Base-by-base conservation (phyloP, 2,113 vertebrate genomes). In the Engraulis encrasicolus region DNA sequence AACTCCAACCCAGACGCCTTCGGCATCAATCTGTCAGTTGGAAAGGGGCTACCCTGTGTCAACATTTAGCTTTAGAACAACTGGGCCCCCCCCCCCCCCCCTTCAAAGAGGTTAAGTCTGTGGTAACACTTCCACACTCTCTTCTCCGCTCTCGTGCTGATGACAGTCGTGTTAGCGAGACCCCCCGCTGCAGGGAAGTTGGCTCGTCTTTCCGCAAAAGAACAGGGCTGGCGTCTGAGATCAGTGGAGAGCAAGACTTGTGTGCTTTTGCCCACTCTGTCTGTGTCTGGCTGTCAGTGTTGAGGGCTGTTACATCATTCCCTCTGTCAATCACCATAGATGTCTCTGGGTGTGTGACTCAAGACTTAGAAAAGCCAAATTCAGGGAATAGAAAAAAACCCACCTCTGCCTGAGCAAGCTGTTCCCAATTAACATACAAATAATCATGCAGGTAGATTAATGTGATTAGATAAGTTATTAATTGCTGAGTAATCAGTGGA, bases 21-120 rank as follows among this genome's bases (percentile, higher is more conserved):
- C 15, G 78, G 52, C 81, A 83, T 81, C 54, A 84, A 81, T 83
- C 66, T 85, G 81, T 54, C 78, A 61, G 78, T 40, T 61, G 27
- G n/a, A n/a, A 36, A 31, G 17, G 38, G 40, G 48, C 79, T n/a
- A 79, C 1, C 77, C 78, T 27, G 19, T 77, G 78, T 78, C 82
- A 79, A 40, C 38, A 40, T 81, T 40, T 20, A 36, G 3, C 48
- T 23, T 54, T n/a, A 23, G 12, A 74, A 34, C 58, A 78, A n/a
- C 19, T 17, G 14, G 81, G 38, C 6, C 40, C 37, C 79, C 49
- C 49, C 6, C 15, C 34, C 6, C 40, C 37, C 79, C 49, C 49
- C 6, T 11, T 40, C 79, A 66, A 50, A 71, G 78, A 84, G 80
- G 74, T 87, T 36, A 79, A 82, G 71, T 18, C 84, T 66, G 79